Base-by-base conservation (phyloP, 2,113 vertebrate genomes). In the Nerophis lumbriciformis region DNA sequence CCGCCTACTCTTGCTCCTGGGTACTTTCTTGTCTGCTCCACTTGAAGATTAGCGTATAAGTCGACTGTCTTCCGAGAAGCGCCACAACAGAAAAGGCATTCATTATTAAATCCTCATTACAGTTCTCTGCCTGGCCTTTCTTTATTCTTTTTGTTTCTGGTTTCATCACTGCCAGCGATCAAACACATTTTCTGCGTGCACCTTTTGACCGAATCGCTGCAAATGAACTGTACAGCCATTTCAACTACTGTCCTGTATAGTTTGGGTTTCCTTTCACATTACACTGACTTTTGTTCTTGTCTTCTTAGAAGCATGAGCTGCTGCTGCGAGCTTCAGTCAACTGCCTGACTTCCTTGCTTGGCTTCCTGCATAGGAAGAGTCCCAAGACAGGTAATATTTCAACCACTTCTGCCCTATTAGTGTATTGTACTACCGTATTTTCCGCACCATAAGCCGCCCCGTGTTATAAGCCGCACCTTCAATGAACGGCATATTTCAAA, bases 291-390 rank as follows among this genome's bases (percentile, higher is more conserved):
- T 5, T 10, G 35, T 61, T 42, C 16, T 10, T 38, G 19, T 50
- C 81, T 57, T 84, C 38, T 7, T n/a, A 99, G 96, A 96, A 93
- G 73, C 91, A 97, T 15, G 85, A 94, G 49, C 60, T 93, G 53
- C 66, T 98, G 70, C 87, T 94, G 52, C 89, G 87, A 66, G 88
- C 89, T 0, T 90, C 93, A 45, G 85, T 94, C 66, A 89, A 90
- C 79, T 97, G 93, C 77, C 82, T 97, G 54, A 90, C 91, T 73
- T 91, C 93, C 69, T 84, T 98, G 78, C 76, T 96, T 74, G 84
- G 88, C 65, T 96, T 94, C 75, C 79, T 97, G 35, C 81, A 90
- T 73, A 72, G 81, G 63, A 92, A 83, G 76, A 91, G 85, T 75
- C 88, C 89, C 45, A 59, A 80, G 38, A 57, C 87, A 53, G 94